These are phyloP conservation scores for Pterophyllum scalare DNA, from an alignment of 2,113 vertebrate genomes.

Conservation along the genomic window DNA sequence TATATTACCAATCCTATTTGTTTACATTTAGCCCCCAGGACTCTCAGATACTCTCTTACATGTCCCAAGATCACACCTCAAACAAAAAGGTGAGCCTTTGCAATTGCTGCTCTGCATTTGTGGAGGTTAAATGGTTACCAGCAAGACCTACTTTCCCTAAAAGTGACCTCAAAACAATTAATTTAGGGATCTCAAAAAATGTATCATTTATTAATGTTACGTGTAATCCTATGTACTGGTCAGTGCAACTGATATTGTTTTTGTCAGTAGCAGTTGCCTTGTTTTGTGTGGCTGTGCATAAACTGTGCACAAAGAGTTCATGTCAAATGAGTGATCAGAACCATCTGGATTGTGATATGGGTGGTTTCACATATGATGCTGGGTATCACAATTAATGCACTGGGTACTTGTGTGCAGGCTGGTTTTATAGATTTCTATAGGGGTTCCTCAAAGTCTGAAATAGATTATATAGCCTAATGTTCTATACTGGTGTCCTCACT, in stretches of 20 bases:
- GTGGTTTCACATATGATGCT: too few relatives aligned
- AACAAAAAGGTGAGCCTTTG: not conserved
- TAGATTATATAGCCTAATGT: too few relatives aligned
- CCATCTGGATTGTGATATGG: too few relatives aligned
- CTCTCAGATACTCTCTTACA: not conserved
- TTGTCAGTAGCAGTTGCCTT: too few relatives aligned
- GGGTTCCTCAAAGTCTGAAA: too few relatives aligned
- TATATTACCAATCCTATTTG: not conserved
- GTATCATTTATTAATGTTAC: not conserved
- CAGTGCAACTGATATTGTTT: not conserved
- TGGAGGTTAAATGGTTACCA: not conserved
- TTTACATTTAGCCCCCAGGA: not conserved
- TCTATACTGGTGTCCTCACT: too few relatives aligned
- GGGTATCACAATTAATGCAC: too few relatives aligned
- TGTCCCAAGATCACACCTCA: not conserved
- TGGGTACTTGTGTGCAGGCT: too few relatives aligned
- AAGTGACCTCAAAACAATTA: not conserved
- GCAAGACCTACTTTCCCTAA: not conserved
- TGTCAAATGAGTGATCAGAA: too few relatives aligned
- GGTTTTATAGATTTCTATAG: too few relatives aligned
- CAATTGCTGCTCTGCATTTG: accelerated
- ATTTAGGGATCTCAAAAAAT: not conserved
- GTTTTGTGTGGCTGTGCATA: too few relatives aligned
- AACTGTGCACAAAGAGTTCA: too few relatives aligned
- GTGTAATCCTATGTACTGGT: not conserved